Conservation (phyloP, 1,140 invertebrate species). For the Panulirus ornatus region DNA sequence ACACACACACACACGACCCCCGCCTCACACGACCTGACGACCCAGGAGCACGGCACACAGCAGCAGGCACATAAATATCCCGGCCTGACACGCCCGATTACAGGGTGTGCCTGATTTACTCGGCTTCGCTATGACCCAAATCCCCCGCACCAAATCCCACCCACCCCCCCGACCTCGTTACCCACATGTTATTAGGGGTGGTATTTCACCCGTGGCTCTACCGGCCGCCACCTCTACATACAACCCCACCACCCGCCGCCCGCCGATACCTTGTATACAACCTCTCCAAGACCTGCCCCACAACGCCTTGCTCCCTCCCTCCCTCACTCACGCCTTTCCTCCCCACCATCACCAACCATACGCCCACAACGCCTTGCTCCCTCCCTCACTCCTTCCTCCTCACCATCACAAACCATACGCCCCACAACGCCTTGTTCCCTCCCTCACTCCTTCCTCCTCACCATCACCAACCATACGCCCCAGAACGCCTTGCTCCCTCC, state of each 20-base stretch:
- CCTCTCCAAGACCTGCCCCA: too few species aligned
- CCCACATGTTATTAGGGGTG: conserved; percentile 26
- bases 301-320: not conserved
- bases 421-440: not conserved
- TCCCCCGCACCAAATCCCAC: conserved; percentile 28
- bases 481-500: not conserved
- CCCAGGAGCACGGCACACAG: not conserved
- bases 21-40: too few species aligned
- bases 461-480: not conserved
- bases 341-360: not conserved
- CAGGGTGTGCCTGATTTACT: conserved; percentile 36
- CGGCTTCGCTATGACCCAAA: conserved; percentile 26
- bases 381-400: not conserved
- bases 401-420: too few species aligned
- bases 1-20: too few species aligned
- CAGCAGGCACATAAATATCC: conserved; percentile 29
- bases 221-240: not conserved
- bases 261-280: too few species aligned
- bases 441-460: not conserved
- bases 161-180: conserved; percentile 23
- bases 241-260: not conserved
- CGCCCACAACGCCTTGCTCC: not conserved
- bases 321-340: not conserved
- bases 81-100: conserved; percentile 26
- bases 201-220: conserved; percentile 1